These are phyloP conservation scores for Dioctria rufipes DNA, from an alignment of 2,888 invertebrate species.

Conservation along the genomic window DNA sequence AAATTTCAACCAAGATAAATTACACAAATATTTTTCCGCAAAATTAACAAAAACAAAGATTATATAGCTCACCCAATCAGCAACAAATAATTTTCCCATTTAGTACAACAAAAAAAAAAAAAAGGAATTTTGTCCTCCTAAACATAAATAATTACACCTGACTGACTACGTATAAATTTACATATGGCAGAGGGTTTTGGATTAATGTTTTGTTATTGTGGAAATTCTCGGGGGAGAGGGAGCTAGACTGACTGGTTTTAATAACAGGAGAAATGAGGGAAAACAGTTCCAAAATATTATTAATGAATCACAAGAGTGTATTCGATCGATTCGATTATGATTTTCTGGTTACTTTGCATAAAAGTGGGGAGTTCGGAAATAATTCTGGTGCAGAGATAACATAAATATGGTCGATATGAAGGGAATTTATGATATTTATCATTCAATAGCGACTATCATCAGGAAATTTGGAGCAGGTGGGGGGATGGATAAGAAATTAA, in stretches of 20 bases:
- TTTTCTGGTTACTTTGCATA: conserved; percentile 16
- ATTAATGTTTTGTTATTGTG: not conserved
- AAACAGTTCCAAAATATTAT: not conserved
- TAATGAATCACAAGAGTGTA: conserved; percentile 35
- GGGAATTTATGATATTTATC: not conserved
- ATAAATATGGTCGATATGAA: not conserved
- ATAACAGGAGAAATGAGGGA: not conserved
- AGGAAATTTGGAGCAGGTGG: not conserved
- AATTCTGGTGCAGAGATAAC: not conserved
- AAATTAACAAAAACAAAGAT: not conserved
- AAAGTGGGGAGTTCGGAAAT: not conserved
- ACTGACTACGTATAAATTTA: not conserved
- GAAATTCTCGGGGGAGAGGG: not conserved
- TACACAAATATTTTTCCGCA: not conserved
- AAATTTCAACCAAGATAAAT: not conserved
- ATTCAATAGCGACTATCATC: not conserved
- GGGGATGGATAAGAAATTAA: not conserved
- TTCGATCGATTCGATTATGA: conserved; percentile 36
- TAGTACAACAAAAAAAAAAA: not conserved
- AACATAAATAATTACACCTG: not conserved
- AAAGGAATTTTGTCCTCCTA: not conserved
- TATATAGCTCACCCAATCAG: not conserved
- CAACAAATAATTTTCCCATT: not conserved
- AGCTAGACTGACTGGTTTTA: not conserved
- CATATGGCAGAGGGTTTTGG: not conserved